Percentiles rank a stretch among this genome's conserved stretches.
Evolutionary conservation across 2,113 vertebrate genomes (phyloP).

Genomic region (Jaculus jaculus): DNA sequence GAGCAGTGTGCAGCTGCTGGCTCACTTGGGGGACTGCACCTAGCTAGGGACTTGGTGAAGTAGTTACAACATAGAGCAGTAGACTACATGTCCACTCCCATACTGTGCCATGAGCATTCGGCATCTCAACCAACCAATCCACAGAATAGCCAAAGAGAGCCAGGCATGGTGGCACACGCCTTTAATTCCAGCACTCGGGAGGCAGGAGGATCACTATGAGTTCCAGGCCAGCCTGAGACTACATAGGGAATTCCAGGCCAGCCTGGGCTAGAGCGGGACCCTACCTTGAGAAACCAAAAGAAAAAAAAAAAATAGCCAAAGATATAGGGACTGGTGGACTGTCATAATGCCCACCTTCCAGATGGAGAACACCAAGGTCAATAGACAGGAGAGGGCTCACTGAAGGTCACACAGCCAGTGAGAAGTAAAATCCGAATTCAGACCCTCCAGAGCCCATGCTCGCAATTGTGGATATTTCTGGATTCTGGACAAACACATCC

Average conservation of each 20-base stretch:
- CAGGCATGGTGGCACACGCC: no score
- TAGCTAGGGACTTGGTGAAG: background rate
- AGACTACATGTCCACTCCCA: accelerated
- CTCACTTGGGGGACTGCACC: background rate
- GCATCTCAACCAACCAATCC: background rate
- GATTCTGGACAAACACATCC: background rate
- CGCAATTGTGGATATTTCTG: background rate
- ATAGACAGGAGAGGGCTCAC: background rate
- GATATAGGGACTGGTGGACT: background rate
- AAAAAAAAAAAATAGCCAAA: background rate
- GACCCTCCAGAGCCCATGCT: background rate
- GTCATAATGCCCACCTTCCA: background rate
- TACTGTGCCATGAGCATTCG: background rate
- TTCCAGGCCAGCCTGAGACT: no score
- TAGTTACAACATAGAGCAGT: background rate
- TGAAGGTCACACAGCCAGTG: background rate
- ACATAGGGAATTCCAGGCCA: no score
- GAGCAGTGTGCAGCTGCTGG: accelerated
- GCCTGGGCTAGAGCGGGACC: no score
- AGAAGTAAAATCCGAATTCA: background rate
- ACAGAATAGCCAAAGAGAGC: accelerated
- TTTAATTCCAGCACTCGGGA: no score
- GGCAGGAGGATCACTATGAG: no score
- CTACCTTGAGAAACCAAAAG: no score
- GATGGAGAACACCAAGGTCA: background rate